Evolutionary conservation across 1,140 invertebrate genomes (phyloP).

Genomic region (Archegozetes longisetosus): DNA sequence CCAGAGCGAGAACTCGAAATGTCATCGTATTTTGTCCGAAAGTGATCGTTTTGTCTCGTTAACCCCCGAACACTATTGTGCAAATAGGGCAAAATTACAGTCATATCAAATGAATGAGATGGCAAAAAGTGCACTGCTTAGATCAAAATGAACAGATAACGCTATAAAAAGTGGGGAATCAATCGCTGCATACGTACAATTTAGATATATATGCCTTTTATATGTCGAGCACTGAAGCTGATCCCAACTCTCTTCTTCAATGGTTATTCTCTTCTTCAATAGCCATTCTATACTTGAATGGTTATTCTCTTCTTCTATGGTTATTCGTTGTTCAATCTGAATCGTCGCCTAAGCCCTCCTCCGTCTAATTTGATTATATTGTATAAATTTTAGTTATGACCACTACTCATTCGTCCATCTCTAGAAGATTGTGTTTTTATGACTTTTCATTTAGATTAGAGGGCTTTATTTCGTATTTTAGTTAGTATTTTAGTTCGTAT

Average conservation of each 20-base stretch:
- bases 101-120: not conserved
- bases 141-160: not conserved
- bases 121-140: not conserved
- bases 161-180: not conserved
- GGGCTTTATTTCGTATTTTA: not conserved
- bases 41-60: not conserved
- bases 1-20: not conserved
- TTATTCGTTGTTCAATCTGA: not conserved
- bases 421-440: not conserved
- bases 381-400: not conserved
- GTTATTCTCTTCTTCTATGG: no score
- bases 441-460: not conserved
- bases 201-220: not conserved
- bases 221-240: not conserved
- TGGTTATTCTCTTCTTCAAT: no score
- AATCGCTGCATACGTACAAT: not conserved
- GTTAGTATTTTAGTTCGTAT: not conserved
- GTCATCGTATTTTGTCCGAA: not conserved
- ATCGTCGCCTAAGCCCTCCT: not conserved
- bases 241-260: not conserved
- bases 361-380: not conserved
- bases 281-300: no score
- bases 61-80: not conserved
- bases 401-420: not conserved
- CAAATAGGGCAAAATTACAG: not conserved